Base-by-base conservation (phyloP, 2,113 vertebrate genomes). In the Eudorcas thomsonii region DNA sequence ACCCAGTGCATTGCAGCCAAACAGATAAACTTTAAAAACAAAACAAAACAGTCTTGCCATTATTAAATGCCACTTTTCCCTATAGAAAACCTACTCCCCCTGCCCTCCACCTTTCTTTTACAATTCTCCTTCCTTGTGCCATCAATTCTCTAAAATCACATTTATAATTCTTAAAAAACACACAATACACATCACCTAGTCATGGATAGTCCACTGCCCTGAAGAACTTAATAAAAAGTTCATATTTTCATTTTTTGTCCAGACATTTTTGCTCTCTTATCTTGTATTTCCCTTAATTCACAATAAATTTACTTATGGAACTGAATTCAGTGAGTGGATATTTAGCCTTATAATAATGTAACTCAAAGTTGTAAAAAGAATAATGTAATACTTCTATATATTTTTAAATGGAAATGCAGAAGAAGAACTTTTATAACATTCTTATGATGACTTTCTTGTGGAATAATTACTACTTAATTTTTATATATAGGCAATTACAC, bases 191-290 rank as follows among this genome's bases (percentile, higher is more conserved):
- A 83, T 83, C 8, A 88, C 21, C 25, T 64, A 81, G 64, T 21
- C 60, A 92, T 45, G 7, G 33, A 74, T 0, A 85, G 33, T 55
- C 33, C 21, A 92, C 55, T 78, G 7, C 2, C 39, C 52, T 96
- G 86, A 95, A 81, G 17, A 93, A 95, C 33, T 50, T 7, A 21
- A 90, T 45, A 39, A 57, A 86, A 88, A 60, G 23, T 13, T 78
- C 39, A 85, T 30, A 93, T 59, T 95, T 97, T 94, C 23, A 97
- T 78, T 95, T 95, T 96, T 96, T 97, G 48, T 17, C 59, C 28
- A 85, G 17, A 90, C 90, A 67, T 11, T 74, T 96, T 64, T 86
- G 14, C 13, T 91, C 21, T 92, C 30, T 50, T 84, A 14, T 62
- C 57, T 94, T 28, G 7, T 55, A 71, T 85, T 94, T 96, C 48